Conservation (phyloP, 2,888 invertebrate genomes). For the Patella depressa region DNA sequence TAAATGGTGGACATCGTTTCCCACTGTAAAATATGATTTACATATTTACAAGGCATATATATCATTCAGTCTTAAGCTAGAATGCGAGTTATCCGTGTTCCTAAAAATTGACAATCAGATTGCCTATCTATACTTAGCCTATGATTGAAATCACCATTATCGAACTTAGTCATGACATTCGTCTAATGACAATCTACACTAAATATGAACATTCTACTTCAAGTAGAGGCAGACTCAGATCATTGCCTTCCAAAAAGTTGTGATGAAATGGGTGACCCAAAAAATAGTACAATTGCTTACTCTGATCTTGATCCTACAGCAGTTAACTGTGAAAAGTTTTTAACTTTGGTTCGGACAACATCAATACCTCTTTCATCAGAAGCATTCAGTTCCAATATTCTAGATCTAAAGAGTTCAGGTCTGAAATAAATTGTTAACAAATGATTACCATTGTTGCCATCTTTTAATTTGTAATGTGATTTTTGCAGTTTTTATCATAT, state of each 20-base stretch:
- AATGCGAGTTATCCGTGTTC: too few relatives aligned
- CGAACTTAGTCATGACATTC: too few relatives aligned
- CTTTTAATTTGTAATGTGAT: neutral
- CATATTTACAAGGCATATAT: neutral
- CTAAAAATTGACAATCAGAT: too few relatives aligned
- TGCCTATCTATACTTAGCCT: too few relatives aligned
- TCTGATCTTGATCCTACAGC: constrained; percentile 77
- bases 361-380: constrained; percentile 99
- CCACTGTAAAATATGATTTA: constrained; percentile 73
- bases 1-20: constrained; percentile 91
- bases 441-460: neutral
- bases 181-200: too few relatives aligned
- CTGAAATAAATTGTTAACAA: constrained; percentile 36
- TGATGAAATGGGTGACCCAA: too few relatives aligned
- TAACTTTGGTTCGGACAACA: constrained; percentile 96
- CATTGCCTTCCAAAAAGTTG: too few relatives aligned
- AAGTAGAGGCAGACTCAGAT: too few relatives aligned
- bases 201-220: too few relatives aligned
- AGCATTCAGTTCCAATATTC: constrained; percentile 96
- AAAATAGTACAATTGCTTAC: constrained; percentile 53
- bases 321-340: constrained; percentile 91
- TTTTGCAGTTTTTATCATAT: too few relatives aligned
- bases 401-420: constrained; percentile 67
- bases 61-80: too few relatives aligned
- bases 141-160: too few relatives aligned